Evolutionary conservation across 2,113 vertebrate species (phyloP).

Genomic region (Epinephelus moara): DNA sequence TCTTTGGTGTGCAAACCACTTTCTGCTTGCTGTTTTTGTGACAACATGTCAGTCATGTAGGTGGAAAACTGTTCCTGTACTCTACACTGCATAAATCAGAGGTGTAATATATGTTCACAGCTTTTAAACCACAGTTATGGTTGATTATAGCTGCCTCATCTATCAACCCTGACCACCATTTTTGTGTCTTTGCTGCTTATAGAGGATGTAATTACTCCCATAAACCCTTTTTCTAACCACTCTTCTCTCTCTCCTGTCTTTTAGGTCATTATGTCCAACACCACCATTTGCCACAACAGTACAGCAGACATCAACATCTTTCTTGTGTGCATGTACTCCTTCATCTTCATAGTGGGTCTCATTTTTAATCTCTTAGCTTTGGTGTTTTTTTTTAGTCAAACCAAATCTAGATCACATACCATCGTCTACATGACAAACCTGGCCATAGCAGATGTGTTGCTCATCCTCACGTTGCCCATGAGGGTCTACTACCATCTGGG

Average conservation of each 20-base stretch:
- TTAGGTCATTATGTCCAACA: conserved; percentile 37
- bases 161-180: too few relatives aligned
- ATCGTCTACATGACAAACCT: conserved; percentile 84
- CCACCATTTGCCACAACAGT: neutral
- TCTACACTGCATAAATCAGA: too few relatives aligned
- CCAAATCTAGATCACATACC: conserved; percentile 77
- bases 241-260: neutral
- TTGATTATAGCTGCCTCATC: too few relatives aligned
- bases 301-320: neutral
- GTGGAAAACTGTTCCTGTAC: too few relatives aligned
- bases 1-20: too few relatives aligned
- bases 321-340: conserved; percentile 53
- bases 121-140: too few relatives aligned
- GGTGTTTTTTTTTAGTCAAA: conserved; percentile 66
- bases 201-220: too few relatives aligned
- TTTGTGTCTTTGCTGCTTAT: too few relatives aligned
- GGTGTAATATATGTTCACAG: too few relatives aligned
- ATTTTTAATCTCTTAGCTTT: conserved; percentile 73
- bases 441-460: conserved; percentile 76
- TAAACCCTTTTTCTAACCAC: neutral
- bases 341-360: conserved; percentile 62
- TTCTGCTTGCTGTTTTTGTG: neutral
- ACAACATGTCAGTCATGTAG: too few relatives aligned
- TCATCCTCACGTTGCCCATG: conserved; percentile 78
- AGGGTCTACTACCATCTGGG: conserved; percentile 70